Conservation (phyloP, 2,888 invertebrate species). For the Cylindroiulus punctatus region DNA sequence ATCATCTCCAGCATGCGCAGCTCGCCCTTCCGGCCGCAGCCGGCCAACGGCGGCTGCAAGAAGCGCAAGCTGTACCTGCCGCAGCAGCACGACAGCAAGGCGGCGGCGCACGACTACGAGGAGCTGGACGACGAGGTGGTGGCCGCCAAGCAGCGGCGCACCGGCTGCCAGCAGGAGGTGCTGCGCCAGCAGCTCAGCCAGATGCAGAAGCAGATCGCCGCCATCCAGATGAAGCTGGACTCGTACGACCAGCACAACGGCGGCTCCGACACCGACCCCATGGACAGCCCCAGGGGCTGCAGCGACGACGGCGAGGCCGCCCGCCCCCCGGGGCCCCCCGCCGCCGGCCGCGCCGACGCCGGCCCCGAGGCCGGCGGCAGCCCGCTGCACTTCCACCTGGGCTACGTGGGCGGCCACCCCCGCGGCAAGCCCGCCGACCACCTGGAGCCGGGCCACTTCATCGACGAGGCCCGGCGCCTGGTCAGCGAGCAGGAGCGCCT, state of each 20-base stretch:
- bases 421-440: slow-evolving; percentile 52
- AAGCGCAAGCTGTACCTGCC: slow-evolving; percentile 92
- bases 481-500: slow-evolving; percentile 82
- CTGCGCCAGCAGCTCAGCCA: slow-evolving; percentile 44
- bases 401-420: neutral
- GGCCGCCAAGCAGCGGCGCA: neutral
- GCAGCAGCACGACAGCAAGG: slow-evolving; percentile 62
- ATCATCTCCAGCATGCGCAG: slow-evolving; percentile 92
- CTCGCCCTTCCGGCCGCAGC: slow-evolving; percentile 59
- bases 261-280: slow-evolving; percentile 56
- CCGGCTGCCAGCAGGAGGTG: slow-evolving; percentile 23
- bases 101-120: neutral
- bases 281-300: slow-evolving; percentile 30
- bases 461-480: slow-evolving; percentile 80
- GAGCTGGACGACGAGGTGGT: neutral
- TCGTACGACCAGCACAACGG: neutral
- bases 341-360: neutral
- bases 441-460: slow-evolving; percentile 74
- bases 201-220: slow-evolving; percentile 55
- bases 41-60: slow-evolving; percentile 76
- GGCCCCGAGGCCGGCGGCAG: neutral
- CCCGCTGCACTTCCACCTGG: neutral
- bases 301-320: slow-evolving; percentile 40
- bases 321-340: neutral
- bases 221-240: slow-evolving; percentile 52